Evolutionary conservation across 2,888 invertebrate genomes (phyloP).

Genomic region (Scaptomyza cyrtandrae): DNA sequence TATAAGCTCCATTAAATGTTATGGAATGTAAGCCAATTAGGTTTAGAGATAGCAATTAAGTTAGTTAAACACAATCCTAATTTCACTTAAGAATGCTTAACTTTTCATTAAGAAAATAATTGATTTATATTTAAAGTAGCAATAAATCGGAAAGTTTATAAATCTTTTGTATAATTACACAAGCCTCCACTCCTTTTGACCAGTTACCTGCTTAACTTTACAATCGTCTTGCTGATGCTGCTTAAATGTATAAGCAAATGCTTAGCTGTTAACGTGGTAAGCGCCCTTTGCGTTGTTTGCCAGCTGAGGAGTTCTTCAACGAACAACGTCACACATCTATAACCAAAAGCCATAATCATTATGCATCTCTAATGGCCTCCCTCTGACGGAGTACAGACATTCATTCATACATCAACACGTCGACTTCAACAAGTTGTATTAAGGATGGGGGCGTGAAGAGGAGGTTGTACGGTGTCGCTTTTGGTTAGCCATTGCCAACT

Average conservation of each 20-base stretch:
- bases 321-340: conserved; percentile 16
- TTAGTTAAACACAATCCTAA: too few species aligned
- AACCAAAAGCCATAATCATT: conserved; percentile 74
- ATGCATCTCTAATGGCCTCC: conserved; percentile 72
- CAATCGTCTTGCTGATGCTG: conserved; percentile 20
- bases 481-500: conserved; percentile 15
- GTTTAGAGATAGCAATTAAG: too few species aligned
- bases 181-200: too few species aligned
- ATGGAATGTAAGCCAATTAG: too few species aligned
- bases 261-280: neutral
- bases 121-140: too few species aligned
- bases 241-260: conserved; percentile 1
- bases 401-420: conserved; percentile 72
- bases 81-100: too few species aligned
- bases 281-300: neutral
- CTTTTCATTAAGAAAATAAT: too few species aligned
- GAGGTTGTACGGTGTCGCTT: neutral
- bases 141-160: too few species aligned
- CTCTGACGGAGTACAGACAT: conserved; percentile 47
- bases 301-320: conserved; percentile 12
- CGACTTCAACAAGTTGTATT: conserved; percentile 38
- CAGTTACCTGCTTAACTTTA: neutral
- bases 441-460: neutral
- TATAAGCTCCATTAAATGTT: too few species aligned
- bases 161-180: too few species aligned